A percentile compares a stretch with the other conserved stretches of the same genome.
These are phyloP conservation scores for Cremastinae sp. DNA, from an alignment of 2,888 invertebrate genomes.

Conservation along the genomic window DNA sequence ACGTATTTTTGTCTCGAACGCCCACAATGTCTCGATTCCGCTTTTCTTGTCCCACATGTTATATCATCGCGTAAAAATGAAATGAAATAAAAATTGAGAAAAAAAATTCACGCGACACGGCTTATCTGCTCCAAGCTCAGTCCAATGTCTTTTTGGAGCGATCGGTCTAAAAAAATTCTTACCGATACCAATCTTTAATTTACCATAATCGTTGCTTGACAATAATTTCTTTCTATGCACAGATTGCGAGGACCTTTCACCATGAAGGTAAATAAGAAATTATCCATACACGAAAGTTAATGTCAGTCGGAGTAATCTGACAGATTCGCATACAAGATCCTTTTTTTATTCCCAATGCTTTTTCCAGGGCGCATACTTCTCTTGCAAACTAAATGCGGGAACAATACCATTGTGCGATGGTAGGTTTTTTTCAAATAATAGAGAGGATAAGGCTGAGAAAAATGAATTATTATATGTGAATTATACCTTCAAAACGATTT, in stretches of 20 bases:
- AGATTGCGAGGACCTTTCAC: slow-evolving; percentile 74
- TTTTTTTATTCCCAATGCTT: slow-evolving; percentile 23
- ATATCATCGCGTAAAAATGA: slow-evolving; percentile 43
- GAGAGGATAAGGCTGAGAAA: background rate
- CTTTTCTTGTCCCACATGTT: slow-evolving; percentile 26
- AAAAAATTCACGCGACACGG: no score
- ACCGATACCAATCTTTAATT: background rate
- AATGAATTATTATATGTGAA: no score
- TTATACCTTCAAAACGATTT: no score
- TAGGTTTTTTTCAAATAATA: slow-evolving; percentile 69
- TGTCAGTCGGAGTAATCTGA: slow-evolving; percentile 57
- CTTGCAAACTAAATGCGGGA: slow-evolving; percentile 69
- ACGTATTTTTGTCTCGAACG: slow-evolving; percentile 48
- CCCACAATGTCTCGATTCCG: slow-evolving; percentile 28
- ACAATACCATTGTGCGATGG: slow-evolving; percentile 65
- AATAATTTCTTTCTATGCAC: slow-evolving; percentile 55
- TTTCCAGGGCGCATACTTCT: slow-evolving; percentile 73
- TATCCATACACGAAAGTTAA: slow-evolving; percentile 36
- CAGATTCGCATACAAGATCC: slow-evolving; percentile 5
- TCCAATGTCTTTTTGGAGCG: background rate
- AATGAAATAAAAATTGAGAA: background rate
- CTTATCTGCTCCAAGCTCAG: background rate
- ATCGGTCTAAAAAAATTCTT: background rate
- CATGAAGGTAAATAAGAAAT: slow-evolving; percentile 65
- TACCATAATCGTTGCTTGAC: background rate